phyloP scores from a whole-genome alignment of 2,888 invertebrate species.

The Drosophila prolongata region DNA sequence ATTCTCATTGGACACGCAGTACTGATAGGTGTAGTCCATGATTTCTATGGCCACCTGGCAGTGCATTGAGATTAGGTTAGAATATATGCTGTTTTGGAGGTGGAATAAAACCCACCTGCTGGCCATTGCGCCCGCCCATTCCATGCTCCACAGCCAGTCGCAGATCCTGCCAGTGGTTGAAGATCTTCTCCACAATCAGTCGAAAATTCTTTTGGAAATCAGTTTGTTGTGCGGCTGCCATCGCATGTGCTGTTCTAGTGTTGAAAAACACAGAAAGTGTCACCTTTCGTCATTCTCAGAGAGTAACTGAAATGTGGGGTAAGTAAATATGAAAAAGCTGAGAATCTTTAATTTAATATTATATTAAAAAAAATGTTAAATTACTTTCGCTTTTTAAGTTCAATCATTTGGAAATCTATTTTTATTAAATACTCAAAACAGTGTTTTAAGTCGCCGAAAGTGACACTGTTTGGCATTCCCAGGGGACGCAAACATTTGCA shows the following conservation, averaged over 20 bases:
- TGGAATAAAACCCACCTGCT: slow-evolving; percentile 85
- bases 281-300: slow-evolving; percentile 38
- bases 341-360: too few species aligned
- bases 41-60: slow-evolving; percentile 87
- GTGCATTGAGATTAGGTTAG: slow-evolving; percentile 55
- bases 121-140: slow-evolving; percentile 89
- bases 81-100: slow-evolving; percentile 7
- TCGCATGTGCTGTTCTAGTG: slow-evolving; percentile 54
- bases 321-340: too few species aligned
- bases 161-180: slow-evolving; percentile 90
- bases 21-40: slow-evolving; percentile 88
- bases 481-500: slow-evolving; percentile 23
- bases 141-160: slow-evolving; percentile 90
- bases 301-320: too few species aligned
- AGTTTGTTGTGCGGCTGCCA: slow-evolving; percentile 61
- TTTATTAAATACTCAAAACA: not conserved
- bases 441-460: not conserved
- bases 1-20: slow-evolving; percentile 87
- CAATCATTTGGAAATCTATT: too few species aligned
- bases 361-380: too few species aligned
- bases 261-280: slow-evolving; percentile 19
- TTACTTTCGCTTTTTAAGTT: too few species aligned
- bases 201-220: slow-evolving; percentile 85
- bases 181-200: slow-evolving; percentile 87
- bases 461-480: slow-evolving; percentile 8